These are phyloP conservation scores for Pygocentrus nattereri DNA, from an alignment of 2,797 vertebrate species.

Conservation along the genomic window DNA sequence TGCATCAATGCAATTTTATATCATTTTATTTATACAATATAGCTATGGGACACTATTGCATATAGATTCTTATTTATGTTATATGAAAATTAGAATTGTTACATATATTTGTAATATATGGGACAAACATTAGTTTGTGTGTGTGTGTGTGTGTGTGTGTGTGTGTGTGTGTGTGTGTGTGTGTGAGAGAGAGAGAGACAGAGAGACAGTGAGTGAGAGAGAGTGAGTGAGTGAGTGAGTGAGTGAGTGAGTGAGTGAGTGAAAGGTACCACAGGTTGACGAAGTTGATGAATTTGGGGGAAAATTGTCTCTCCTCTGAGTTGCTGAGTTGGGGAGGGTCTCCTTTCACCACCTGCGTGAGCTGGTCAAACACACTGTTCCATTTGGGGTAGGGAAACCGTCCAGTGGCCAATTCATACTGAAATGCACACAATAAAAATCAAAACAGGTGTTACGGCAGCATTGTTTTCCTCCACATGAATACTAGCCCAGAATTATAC, in stretches of 20 bases:
- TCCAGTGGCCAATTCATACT: constrained; percentile 97
- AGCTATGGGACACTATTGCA: too few species aligned
- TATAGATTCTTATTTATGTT: too few species aligned
- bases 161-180: background rate
- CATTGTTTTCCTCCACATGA: too few species aligned
- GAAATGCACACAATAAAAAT: constrained; percentile 33
- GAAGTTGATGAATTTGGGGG: constrained; percentile 97
- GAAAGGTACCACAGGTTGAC: constrained; percentile 94
- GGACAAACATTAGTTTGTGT: too few species aligned
- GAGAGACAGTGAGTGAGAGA: background rate
- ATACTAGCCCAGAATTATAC: too few species aligned
- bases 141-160: too few species aligned
- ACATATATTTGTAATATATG: too few species aligned
- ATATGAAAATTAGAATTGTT: too few species aligned
- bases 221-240: background rate
- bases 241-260: background rate
- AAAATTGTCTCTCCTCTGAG: constrained; percentile 96
- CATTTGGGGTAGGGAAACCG: constrained; percentile 97
- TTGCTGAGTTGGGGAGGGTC: constrained; percentile 96
- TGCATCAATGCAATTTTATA: too few species aligned
- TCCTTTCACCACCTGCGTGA: constrained; percentile 98
- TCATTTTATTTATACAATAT: too few species aligned
- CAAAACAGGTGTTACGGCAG: too few species aligned
- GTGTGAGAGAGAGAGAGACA: background rate
- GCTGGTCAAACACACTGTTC: constrained; percentile 98